Evolutionary conservation across 2,797 vertebrate genomes (phyloP).

Genomic region (Esox lucius): DNA sequence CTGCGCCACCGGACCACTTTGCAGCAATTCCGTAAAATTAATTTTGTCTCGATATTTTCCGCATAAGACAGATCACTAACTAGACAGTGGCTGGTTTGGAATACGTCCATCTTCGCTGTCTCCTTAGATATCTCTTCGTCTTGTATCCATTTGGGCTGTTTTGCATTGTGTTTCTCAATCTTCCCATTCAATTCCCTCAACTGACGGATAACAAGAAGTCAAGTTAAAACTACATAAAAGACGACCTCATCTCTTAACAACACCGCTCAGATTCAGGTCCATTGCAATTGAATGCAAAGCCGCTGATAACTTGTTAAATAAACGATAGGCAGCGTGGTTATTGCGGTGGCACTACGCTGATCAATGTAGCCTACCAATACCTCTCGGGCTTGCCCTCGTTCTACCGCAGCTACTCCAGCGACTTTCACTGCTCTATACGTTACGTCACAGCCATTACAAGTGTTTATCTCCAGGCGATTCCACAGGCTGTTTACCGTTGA

Average conservation of each 20-base stretch:
- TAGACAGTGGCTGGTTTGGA: slow-evolving; percentile 32
- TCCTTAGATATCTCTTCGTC: slow-evolving; percentile 38
- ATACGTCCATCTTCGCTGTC: slow-evolving; percentile 23
- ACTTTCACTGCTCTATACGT: slow-evolving; percentile 38
- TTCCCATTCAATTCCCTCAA: slow-evolving; percentile 23
- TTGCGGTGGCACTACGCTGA: neutral
- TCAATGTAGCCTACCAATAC: slow-evolving; percentile 1
- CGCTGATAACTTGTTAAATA: slow-evolving; percentile 3
- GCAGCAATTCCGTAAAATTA: slow-evolving; percentile 16
- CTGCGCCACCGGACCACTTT: slow-evolving; percentile 11
- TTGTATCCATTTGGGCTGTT: slow-evolving; percentile 13
- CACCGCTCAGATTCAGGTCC: neutral
- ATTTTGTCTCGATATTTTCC: slow-evolving; percentile 21
- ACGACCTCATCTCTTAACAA: neutral
- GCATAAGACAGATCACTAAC: neutral
- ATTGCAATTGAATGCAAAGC: neutral
- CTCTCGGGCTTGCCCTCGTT: slow-evolving; percentile 19
- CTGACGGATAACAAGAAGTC: neutral
- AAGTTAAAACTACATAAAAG: slow-evolving; percentile 10
- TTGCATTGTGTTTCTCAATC: slow-evolving; percentile 10
- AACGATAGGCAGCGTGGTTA: slow-evolving; percentile 11
- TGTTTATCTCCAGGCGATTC: slow-evolving; percentile 22
- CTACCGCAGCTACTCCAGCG: slow-evolving; percentile 32
- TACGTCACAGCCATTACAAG: slow-evolving; percentile 60
- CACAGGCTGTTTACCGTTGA: slow-evolving; percentile 10